Conservation (phyloP, 2,797 vertebrate species). For the Telmatherina bonti region DNA sequence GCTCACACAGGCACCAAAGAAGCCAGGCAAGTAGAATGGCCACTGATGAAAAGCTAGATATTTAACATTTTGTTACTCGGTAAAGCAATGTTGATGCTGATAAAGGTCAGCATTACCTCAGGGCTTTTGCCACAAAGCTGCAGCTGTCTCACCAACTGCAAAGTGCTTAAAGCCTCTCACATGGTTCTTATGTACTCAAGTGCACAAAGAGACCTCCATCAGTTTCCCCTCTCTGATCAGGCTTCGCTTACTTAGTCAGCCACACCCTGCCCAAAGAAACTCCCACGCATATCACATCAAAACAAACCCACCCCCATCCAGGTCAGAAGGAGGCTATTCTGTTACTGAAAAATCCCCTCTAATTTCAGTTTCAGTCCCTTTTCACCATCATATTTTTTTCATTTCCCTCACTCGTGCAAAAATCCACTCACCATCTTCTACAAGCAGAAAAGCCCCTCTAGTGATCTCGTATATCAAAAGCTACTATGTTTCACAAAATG, state of each 20-base stretch:
- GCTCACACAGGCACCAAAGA: slow-evolving; percentile 5
- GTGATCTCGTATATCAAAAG: slow-evolving; percentile 34
- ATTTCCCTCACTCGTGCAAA: background rate
- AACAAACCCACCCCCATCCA: slow-evolving; percentile 6
- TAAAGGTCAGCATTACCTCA: slow-evolving; percentile 41
- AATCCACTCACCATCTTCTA: slow-evolving; percentile 11
- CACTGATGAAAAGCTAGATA: slow-evolving; percentile 27
- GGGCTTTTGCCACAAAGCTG: slow-evolving; percentile 54
- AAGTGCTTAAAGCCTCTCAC: slow-evolving; percentile 32
- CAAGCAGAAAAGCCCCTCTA: slow-evolving; percentile 12
- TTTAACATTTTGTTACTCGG: slow-evolving; percentile 40
- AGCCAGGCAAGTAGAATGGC: slow-evolving; percentile 8
- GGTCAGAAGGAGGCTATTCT: slow-evolving; percentile 40
- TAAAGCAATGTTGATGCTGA: slow-evolving; percentile 16
- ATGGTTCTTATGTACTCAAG: slow-evolving; percentile 46
- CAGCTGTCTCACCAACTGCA: slow-evolving; percentile 37
- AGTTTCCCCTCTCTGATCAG: slow-evolving; percentile 48
- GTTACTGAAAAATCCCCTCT: slow-evolving; percentile 63
- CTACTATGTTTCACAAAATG: slow-evolving; percentile 34
- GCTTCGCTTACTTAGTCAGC: slow-evolving; percentile 38
- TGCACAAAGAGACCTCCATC: slow-evolving; percentile 57
- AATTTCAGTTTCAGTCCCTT: slow-evolving; percentile 38
- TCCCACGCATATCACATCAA: slow-evolving; percentile 77
- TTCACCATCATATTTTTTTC: background rate
- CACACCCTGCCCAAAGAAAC: slow-evolving; percentile 68